These are phyloP conservation scores for Dicerorhinus sumatrensis DNA, from an alignment of 2,113 vertebrate genomes.

Conservation along the genomic window DNA sequence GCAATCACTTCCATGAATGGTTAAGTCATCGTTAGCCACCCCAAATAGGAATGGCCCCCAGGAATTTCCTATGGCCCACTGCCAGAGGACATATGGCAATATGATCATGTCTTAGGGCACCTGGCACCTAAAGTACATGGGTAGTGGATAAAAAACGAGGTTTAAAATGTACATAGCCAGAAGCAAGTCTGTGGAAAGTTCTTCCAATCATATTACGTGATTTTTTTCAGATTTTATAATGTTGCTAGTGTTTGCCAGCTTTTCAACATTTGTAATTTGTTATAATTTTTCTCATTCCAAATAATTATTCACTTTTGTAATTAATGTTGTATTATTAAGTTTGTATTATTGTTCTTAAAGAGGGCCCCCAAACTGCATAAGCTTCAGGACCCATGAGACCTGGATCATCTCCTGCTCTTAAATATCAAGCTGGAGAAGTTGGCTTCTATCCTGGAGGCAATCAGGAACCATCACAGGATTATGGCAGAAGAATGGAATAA, in stretches of 20 bases:
- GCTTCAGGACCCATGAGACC: not conserved
- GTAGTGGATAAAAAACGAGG: not conserved
- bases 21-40: slow-evolving; percentile 16
- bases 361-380: not conserved
- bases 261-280: not conserved
- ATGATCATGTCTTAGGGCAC: not conserved
- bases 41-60: not conserved
- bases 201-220: not conserved
- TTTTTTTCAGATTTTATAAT: not conserved
- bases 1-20: not conserved
- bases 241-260: not conserved
- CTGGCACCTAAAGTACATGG: not conserved
- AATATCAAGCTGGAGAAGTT: not conserved
- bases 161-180: not conserved
- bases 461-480: not conserved
- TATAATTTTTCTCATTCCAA: slow-evolving; percentile 9
- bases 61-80: not conserved
- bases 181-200: not conserved
- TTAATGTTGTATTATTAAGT: not conserved
- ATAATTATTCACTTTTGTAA: not conserved
- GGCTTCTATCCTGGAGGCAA: not conserved
- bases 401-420: not conserved
- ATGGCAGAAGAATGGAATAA: not conserved
- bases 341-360: not conserved
- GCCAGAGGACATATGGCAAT: not conserved